Evolutionary conservation across 2,113 vertebrate genomes (phyloP).

Genomic region (Cottus gobio): DNA sequence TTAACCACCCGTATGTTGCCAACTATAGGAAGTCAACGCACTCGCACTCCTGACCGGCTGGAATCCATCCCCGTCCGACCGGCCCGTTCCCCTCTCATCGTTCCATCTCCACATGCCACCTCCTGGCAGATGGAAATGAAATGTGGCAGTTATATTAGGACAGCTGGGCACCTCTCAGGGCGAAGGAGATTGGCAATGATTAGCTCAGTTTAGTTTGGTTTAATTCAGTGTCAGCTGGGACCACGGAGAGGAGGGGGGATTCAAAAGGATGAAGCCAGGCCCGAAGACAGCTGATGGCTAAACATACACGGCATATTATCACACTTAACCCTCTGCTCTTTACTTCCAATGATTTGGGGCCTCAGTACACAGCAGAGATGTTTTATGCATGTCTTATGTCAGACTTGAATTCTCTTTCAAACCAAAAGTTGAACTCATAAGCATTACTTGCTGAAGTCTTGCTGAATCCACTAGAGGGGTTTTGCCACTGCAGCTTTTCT

Average conservation of each 20-base stretch:
- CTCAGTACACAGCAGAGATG: neutral
- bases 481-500: neutral
- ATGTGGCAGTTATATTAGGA: constrained; percentile 65
- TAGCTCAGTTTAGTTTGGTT: constrained; percentile 56
- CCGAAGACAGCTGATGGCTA: constrained; percentile 30
- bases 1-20: neutral
- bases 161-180: constrained; percentile 47
- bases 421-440: neutral
- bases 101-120: constrained; percentile 45
- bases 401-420: neutral
- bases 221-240: constrained; percentile 34
- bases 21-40: constrained; percentile 21
- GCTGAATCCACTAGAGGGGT: neutral
- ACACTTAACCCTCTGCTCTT: neutral
- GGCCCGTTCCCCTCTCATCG: constrained; percentile 55
- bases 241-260: neutral
- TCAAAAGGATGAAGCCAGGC: constrained; percentile 28
- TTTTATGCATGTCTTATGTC: neutral
- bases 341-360: neutral
- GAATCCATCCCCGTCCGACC: constrained; percentile 51
- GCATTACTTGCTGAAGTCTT: no score
- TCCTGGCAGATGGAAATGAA: constrained; percentile 64
- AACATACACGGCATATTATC: neutral
- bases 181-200: constrained; percentile 65
- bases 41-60: constrained; percentile 48